Evolutionary conservation across 1,140 invertebrate species (phyloP), one percentile per base, ranked within the genome.

Genomic region (Drosophila oshimai): DNA sequence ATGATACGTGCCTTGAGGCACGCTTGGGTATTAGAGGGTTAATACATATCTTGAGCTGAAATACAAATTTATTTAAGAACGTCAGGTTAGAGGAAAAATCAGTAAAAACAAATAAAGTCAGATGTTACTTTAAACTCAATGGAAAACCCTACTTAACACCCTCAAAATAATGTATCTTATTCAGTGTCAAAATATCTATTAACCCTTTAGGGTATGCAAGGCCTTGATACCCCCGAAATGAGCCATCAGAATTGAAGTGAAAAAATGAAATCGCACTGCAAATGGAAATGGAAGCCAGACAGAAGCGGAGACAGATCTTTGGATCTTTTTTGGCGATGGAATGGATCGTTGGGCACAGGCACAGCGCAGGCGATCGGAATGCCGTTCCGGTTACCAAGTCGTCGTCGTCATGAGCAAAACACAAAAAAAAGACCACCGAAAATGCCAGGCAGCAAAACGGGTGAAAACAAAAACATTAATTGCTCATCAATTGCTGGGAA

Each of bases 401-500:
- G n/a, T n/a, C n/a, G n/a, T n/a, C n/a, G n/a, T n/a, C n/a, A n/a
- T n/a, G n/a, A n/a, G n/a, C n/a, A 26, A 51, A 36, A 24, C 36
- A 10, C 17, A 22, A 31, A 18, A 61, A 31, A 54, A 54, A 9
- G 6, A n/a, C 24, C 17, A 24, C 10, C 9, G 29, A 49, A 39
- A 47, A 33, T 42, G 20, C n/a, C 4, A 53, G 13, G 18, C n/a
- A 29, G 17, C 17, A 42, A 39, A 3, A 12, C 17, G 1, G 22
- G 22, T 22, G 20, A 47, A 65, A 67, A 54, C 37, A 45, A 45
- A 69, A 69, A 49, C 24, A 58, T 70, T 58, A 79, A 76, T 70
- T 81, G 71, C 77, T 81, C 75, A 79, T 60, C 75, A 79, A 79
- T 78, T 74, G 74, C 46, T 71, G 57, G 41, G 68, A 80, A 75